phyloP scores from a whole-genome alignment of 2,113 vertebrate species.

The Etheostoma cragini region DNA sequence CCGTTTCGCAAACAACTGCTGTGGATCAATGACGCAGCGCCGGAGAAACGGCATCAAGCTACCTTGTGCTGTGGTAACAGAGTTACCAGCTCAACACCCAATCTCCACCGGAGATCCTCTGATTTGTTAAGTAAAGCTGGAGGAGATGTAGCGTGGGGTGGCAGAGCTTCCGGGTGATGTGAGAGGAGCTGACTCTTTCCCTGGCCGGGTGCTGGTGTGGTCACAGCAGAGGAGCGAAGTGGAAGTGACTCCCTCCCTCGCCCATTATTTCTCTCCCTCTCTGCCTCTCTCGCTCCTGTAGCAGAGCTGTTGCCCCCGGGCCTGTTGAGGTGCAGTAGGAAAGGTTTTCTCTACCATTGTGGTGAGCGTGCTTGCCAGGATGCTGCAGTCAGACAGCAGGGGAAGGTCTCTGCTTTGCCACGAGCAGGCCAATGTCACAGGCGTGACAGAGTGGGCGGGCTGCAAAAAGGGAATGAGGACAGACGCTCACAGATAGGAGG shows the following conservation, averaged over 20 bases:
- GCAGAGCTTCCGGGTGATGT: constrained; percentile 65
- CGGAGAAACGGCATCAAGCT: constrained; percentile 4
- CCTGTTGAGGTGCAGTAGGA: constrained; percentile 71
- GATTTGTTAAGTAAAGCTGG: constrained; percentile 33
- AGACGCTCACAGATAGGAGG: constrained; percentile 44
- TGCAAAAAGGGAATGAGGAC: constrained; percentile 53
- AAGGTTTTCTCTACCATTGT: constrained; percentile 51
- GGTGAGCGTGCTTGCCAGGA: constrained; percentile 54
- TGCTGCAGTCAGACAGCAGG: constrained; percentile 66
- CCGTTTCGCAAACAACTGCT: constrained; percentile 58
- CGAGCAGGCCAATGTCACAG: constrained; percentile 64
- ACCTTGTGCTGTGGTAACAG: constrained; percentile 28
- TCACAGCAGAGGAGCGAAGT: constrained; percentile 57
- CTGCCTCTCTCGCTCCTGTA: constrained; percentile 54
- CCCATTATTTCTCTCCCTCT: constrained; percentile 18
- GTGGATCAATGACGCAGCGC: constrained; percentile 55
- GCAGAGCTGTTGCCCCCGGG: constrained; percentile 64
- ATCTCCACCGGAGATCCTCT: constrained; percentile 14
- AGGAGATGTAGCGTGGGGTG: constrained; percentile 34
- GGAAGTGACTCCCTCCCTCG: constrained; percentile 47
- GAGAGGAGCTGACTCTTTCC: constrained; percentile 65
- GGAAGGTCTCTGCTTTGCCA: constrained; percentile 62
- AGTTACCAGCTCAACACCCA: constrained; percentile 8
- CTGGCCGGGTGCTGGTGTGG: constrained; percentile 54
- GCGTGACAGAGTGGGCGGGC: constrained; percentile 53